Evolutionary conservation across 1,140 invertebrate species (phyloP).

Genomic region (Bombus consobrinus): DNA sequence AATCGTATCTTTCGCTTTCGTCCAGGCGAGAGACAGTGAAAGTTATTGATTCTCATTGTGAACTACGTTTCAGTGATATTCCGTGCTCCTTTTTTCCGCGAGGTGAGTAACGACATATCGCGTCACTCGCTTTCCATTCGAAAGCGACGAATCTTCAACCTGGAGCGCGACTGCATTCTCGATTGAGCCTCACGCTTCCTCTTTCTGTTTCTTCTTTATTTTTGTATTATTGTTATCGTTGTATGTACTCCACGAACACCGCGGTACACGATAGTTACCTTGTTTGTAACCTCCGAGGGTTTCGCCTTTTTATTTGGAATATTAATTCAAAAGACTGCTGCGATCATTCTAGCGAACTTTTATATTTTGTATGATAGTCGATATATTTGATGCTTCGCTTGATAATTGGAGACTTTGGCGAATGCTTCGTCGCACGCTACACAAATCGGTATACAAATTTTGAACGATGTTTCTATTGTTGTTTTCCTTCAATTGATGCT

Average conservation of each 20-base stretch:
- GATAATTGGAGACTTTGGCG: neutral
- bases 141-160: neutral
- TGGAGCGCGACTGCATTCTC: neutral
- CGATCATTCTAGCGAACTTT: neutral
- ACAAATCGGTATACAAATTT: neutral
- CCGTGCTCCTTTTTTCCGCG: slow-evolving; percentile 27
- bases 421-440: neutral
- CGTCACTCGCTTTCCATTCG: slow-evolving; percentile 20
- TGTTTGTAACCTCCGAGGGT: neutral
- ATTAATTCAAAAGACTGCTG: neutral
- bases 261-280: neutral
- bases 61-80: slow-evolving; percentile 33
- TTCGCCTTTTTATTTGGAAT: neutral
- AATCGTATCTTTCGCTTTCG: slow-evolving; percentile 28
- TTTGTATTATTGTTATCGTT: slow-evolving; percentile 8
- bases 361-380: neutral
- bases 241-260: too few relatives aligned
- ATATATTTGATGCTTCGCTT: neutral
- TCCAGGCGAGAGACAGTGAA: slow-evolving; percentile 33
- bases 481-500: neutral
- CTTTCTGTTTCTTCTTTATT: too few relatives aligned
- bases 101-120: slow-evolving; percentile 47
- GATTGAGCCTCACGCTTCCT: neutral
- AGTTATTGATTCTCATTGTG: slow-evolving; percentile 73
- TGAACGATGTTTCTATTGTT: too few relatives aligned